These are phyloP conservation scores for Microctonus aethiopoides DNA, from an alignment of 2,888 invertebrate species.

Conservation along the genomic window DNA sequence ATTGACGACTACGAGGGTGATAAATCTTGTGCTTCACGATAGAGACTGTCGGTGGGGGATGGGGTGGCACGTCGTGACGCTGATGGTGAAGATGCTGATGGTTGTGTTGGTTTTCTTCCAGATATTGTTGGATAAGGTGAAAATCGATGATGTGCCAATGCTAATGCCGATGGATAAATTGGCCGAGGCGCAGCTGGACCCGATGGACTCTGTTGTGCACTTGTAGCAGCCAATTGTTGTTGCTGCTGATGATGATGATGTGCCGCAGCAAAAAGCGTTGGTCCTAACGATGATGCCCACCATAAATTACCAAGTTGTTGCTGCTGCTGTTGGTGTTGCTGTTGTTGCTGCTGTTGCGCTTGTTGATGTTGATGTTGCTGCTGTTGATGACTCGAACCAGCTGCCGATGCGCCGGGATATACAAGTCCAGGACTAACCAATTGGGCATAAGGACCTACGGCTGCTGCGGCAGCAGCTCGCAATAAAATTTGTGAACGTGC, in stretches of 20 bases:
- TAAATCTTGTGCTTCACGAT: constrained; percentile 62
- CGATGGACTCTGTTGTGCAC: constrained; percentile 55
- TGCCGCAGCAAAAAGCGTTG: constrained; percentile 68
- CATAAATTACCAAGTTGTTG: constrained; percentile 59
- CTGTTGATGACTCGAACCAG: constrained; percentile 56
- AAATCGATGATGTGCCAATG: constrained; percentile 65
- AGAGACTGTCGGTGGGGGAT: constrained; percentile 64
- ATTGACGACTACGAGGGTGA: constrained; percentile 62
- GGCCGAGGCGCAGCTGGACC: constrained; percentile 62
- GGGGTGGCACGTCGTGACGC: constrained; percentile 60
- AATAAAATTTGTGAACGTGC: constrained; percentile 81
- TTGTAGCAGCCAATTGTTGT: constrained; percentile 69
- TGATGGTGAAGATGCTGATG: constrained; percentile 57
- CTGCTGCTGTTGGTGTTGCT: constrained; percentile 50
- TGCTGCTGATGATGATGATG: constrained; percentile 72
- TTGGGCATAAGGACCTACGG: constrained; percentile 70
- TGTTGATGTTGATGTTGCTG: constrained; percentile 53
- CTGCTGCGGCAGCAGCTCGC: constrained; percentile 75
- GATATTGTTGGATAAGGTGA: constrained; percentile 64
- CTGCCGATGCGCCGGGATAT: constrained; percentile 65
- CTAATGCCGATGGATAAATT: constrained; percentile 61
- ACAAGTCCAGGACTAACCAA: constrained; percentile 67
- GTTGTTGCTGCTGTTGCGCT: constrained; percentile 44
- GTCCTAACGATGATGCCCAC: constrained; percentile 64
- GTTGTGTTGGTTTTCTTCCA: constrained; percentile 55